Base-by-base conservation (phyloP, 2,113 vertebrate species). In the Rhynchopsitta pachyrhyncha region DNA sequence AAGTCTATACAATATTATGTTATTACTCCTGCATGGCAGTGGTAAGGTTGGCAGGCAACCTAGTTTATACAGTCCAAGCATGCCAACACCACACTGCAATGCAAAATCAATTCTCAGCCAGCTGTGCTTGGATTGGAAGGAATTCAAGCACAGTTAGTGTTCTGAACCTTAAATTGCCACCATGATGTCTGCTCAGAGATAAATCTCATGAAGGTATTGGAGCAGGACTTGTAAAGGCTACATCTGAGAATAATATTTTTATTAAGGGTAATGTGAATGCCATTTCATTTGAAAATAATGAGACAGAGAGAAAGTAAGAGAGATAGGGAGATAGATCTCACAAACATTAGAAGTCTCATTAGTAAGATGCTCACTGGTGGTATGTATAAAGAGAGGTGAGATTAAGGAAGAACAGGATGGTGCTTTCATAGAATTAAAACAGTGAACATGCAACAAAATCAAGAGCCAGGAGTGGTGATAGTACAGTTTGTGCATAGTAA, bases 41-140 rank as follows among this genome's bases (percentile, higher is more conserved):
- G 86, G 93, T 80, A 68, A 81, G 88, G 66, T 86, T 97, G 96
- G 92, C 96, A 92, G 81, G 92, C 82, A 96, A 96, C 96, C 96
- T 70, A 20, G 53, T 69, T 37, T 84, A 4, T 82, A 44, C 44
- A 82, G 35, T 25, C 57, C 42, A 71, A 62, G 60, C 52, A 44
- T 93, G 92, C 90, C 95, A 97, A 95, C 68, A 73, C 77, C 57
- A 5, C 92, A 90, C 31, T 93, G 84, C 77, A 88, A 89, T 86
- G 94, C 90, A 95, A 96, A 95, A 93, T 93, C 81, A 94, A 87
- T 94, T 92, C 68, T 64, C 76, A 81, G 87, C 83, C 90, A 97
- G 53, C 62, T 93, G 64, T 73, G 78, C 79, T 96, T 76, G 75
- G 19, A 53, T 9, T 94, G 93, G 95, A 95, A 91, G 28, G 44